These are phyloP conservation scores for Hyposoter didymator DNA, from an alignment of 2,888 invertebrate genomes.

Conservation along the genomic window DNA sequence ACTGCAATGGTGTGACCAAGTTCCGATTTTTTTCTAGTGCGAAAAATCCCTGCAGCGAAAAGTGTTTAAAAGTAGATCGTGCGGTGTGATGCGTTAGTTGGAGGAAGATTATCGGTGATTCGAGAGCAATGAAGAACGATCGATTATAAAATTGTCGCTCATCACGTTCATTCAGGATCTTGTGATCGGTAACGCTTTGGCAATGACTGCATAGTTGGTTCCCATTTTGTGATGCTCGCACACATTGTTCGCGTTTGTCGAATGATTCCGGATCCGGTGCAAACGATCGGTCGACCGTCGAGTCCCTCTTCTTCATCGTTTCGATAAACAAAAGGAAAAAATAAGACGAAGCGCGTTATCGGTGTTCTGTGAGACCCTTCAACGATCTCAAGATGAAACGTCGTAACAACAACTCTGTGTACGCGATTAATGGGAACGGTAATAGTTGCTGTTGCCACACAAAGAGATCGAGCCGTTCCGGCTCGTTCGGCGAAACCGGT, in stretches of 20 bases:
- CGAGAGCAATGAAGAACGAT: background rate
- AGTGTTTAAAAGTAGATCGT: slow-evolving; percentile 24
- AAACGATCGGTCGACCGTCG: slow-evolving; percentile 8
- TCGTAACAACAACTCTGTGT: slow-evolving; percentile 74
- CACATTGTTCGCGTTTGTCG: background rate
- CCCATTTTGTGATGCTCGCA: slow-evolving; percentile 31
- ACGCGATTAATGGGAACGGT: slow-evolving; percentile 60
- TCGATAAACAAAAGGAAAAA: slow-evolving; percentile 21
- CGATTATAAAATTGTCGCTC: background rate
- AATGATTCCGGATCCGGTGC: background rate
- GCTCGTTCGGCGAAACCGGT: slow-evolving; percentile 50
- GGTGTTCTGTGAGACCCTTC: background rate
- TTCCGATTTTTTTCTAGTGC: slow-evolving; percentile 21
- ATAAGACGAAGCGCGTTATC: background rate
- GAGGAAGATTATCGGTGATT: slow-evolving; percentile 5
- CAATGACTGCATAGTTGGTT: background rate
- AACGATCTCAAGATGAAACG: slow-evolving; percentile 74
- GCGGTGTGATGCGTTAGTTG: slow-evolving; percentile 22
- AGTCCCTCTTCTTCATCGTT: background rate
- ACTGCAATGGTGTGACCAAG: slow-evolving; percentile 3
- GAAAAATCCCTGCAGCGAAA: background rate
- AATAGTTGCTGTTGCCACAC: slow-evolving; percentile 75
- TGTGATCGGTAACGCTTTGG: background rate
- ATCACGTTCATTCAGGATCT: background rate
- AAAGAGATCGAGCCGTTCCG: slow-evolving; percentile 69